phyloP scores from a whole-genome alignment of 2,888 invertebrate genomes.

The Tipula vernalis region DNA sequence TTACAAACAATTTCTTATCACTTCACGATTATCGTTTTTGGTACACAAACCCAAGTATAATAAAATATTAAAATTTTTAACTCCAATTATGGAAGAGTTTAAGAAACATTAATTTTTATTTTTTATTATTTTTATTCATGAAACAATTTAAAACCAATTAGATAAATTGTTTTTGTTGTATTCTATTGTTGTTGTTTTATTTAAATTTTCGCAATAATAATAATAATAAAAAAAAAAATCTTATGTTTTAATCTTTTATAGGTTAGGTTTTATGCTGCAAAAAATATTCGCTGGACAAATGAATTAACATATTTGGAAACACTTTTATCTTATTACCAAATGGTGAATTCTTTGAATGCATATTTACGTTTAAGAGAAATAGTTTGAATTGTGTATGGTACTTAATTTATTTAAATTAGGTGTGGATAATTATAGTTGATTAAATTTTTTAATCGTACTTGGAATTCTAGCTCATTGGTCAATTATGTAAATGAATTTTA shows the following conservation, averaged over 20 bases:
- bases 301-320: slow-evolving; percentile 4
- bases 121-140: neutral
- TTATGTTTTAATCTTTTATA: slow-evolving; percentile 4
- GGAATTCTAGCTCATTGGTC: neutral
- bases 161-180: neutral
- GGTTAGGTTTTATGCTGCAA: neutral
- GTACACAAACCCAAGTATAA: neutral
- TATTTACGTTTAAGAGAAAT: neutral
- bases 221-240: neutral
- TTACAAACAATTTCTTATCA: neutral
- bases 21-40: neutral
- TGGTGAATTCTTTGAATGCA: neutral
- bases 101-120: neutral
- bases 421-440: neutral
- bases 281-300: neutral
- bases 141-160: slow-evolving; percentile 4
- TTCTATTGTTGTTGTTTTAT: neutral
- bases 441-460: neutral
- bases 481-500: neutral
- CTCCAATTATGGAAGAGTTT: slow-evolving; percentile 4
- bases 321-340: neutral
- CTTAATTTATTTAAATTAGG: neutral
- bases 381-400: too few relatives aligned
- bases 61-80: slow-evolving; percentile 4
- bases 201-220: neutral